These are phyloP conservation scores for Pyrochroa serraticornis DNA, from an alignment of 2,888 invertebrate species.

Conservation along the genomic window DNA sequence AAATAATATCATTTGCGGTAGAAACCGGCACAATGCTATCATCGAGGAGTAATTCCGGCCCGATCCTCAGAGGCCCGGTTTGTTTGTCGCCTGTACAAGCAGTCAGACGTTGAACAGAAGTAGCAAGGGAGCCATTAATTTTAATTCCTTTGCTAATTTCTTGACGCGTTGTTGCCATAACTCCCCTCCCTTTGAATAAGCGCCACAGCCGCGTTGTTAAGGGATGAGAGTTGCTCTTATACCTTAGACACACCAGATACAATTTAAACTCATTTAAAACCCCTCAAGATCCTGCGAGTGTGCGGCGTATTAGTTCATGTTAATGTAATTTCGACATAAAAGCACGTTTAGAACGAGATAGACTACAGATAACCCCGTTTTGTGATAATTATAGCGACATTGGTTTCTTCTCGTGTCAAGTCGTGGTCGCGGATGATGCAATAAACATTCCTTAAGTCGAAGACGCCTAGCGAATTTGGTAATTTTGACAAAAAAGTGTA, in stretches of 20 bases:
- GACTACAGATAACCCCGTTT: constrained; percentile 8
- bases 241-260: constrained; percentile 21
- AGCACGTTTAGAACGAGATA: constrained; percentile 13
- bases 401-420: too few species aligned
- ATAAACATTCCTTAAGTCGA: too few species aligned
- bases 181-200: constrained; percentile 30
- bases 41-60: constrained; percentile 9
- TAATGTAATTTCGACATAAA: constrained; percentile 26
- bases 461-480: too few species aligned
- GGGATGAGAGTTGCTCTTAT: constrained; percentile 23
- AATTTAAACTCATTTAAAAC: constrained; percentile 29
- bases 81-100: constrained; percentile 29
- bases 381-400: background rate
- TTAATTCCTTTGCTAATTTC: constrained; percentile 39
- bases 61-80: constrained; percentile 25
- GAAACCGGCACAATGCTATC: constrained; percentile 10
- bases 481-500: too few species aligned
- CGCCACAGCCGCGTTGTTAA: constrained; percentile 26
- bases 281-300: constrained; percentile 20
- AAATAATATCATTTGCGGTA: constrained; percentile 14
- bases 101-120: constrained; percentile 32
- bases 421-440: too few species aligned
- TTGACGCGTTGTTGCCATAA: constrained; percentile 31
- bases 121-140: constrained; percentile 36
- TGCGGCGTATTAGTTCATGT: constrained; percentile 18